Conservation (phyloP, 2,797 vertebrate genomes). For the Poeciliopsis turneri region DNA sequence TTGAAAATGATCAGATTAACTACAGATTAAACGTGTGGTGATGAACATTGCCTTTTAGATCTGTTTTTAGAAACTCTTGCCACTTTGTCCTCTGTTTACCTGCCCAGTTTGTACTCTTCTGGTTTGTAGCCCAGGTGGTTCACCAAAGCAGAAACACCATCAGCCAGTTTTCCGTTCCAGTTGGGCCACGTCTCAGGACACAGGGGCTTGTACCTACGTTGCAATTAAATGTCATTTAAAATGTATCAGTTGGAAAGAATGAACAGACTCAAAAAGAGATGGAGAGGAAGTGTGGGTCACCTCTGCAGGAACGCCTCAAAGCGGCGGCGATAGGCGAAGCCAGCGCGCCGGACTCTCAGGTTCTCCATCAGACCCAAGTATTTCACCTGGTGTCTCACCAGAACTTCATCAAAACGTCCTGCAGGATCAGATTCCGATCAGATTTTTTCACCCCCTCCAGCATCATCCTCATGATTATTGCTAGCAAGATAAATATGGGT, state of each 20-base stretch:
- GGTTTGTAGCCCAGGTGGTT: conserved; percentile 93
- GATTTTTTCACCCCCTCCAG: neutral
- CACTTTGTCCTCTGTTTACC: conserved; percentile 72
- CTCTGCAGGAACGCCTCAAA: conserved; percentile 95
- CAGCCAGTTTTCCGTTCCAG: conserved; percentile 87
- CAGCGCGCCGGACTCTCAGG: conserved; percentile 92
- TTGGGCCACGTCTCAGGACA: conserved; percentile 96
- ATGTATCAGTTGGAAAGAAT: neutral
- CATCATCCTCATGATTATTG: neutral
- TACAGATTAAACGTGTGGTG: neutral
- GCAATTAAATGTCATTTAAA: conserved; percentile 1
- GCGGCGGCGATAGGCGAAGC: conserved; percentile 94
- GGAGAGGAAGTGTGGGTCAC: conserved; percentile 53
- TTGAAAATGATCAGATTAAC: neutral
- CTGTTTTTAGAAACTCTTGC: neutral
- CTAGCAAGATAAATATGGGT: neutral
- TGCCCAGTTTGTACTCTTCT: conserved; percentile 97
- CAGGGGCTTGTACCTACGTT: conserved; percentile 91
- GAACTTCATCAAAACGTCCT: conserved; percentile 94
- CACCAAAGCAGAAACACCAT: conserved; percentile 90
- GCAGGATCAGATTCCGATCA: neutral
- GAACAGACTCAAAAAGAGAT: neutral
- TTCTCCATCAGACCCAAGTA: conserved; percentile 98
- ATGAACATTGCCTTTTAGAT: neutral
- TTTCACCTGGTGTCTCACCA: conserved; percentile 97